phyloP scores from a whole-genome alignment of 2,797 vertebrate genomes.

The Propithecus perrieri region DNA sequence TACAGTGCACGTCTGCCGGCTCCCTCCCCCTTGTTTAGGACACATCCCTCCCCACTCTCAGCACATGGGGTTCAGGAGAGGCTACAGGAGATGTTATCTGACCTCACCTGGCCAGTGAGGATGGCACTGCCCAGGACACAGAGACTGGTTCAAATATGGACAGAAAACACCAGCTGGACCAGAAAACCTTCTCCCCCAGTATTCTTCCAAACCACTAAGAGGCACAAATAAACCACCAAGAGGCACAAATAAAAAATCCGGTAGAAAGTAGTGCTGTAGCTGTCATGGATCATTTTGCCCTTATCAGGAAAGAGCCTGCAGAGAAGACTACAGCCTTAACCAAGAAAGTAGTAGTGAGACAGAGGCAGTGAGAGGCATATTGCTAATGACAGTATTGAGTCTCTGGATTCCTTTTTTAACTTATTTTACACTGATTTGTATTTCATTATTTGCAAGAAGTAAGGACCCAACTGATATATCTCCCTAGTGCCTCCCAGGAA shows the following conservation, averaged over 20 bases:
- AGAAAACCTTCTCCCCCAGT: neutral
- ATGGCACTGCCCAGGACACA: neutral
- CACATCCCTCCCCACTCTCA: neutral
- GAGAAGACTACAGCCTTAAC: neutral
- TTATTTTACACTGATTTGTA: neutral
- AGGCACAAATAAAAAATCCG: neutral
- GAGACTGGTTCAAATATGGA: neutral
- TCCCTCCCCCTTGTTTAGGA: neutral
- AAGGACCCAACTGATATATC: neutral
- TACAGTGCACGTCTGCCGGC: neutral
- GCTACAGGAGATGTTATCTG: neutral
- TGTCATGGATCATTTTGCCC: neutral
- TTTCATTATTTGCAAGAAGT: neutral
- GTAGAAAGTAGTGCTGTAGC: neutral
- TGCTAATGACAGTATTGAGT: neutral
- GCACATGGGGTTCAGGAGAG: neutral
- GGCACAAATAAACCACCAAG: neutral
- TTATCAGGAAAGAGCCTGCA: neutral
- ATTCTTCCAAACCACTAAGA: neutral
- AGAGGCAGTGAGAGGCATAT: neutral
- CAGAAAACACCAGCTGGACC: neutral
- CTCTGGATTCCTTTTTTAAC: neutral
- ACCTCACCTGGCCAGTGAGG: neutral
- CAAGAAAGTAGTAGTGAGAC: neutral
- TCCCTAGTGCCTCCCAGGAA: neutral